These are phyloP conservation scores for Zaprionus ornatus DNA, from an alignment of 1,140 invertebrate species.

Conservation along the genomic window DNA sequence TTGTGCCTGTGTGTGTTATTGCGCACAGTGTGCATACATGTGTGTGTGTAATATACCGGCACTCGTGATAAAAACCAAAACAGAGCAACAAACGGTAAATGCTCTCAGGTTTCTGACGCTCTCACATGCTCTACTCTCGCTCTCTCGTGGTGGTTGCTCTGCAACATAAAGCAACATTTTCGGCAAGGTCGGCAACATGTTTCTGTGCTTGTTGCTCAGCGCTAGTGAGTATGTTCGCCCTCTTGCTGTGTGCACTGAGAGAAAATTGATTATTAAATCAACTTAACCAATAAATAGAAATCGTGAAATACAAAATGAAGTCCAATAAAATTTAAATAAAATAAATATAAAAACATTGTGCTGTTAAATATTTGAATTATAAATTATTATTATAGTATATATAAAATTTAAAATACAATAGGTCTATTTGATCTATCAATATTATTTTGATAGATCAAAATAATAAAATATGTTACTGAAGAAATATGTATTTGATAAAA, in stretches of 20 bases:
- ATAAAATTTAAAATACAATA: neutral
- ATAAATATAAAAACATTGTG: too few relatives aligned
- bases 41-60: slow-evolving; percentile 29
- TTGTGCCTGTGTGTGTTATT: slow-evolving; percentile 30
- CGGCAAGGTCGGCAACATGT: slow-evolving; percentile 75
- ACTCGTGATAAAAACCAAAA: slow-evolving; percentile 57
- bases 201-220: slow-evolving; percentile 40
- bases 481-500: too few relatives aligned
- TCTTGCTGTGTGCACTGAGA: neutral
- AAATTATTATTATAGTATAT: neutral
- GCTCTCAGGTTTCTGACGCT: slow-evolving; percentile 27
- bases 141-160: slow-evolving; percentile 11
- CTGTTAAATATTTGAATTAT: too few relatives aligned
- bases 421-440: too few relatives aligned
- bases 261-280: neutral
- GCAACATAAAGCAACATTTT: slow-evolving; percentile 55
- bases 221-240: neutral
- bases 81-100: slow-evolving; percentile 44
- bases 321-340: too few relatives aligned
- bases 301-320: too few relatives aligned
- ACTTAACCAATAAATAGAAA: neutral
- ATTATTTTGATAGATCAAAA: accelerated
- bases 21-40: neutral
- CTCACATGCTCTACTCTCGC: slow-evolving; percentile 11
- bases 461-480: too few relatives aligned